Conservation (phyloP, 2,113 vertebrate species). For the Colinus virginianus region DNA sequence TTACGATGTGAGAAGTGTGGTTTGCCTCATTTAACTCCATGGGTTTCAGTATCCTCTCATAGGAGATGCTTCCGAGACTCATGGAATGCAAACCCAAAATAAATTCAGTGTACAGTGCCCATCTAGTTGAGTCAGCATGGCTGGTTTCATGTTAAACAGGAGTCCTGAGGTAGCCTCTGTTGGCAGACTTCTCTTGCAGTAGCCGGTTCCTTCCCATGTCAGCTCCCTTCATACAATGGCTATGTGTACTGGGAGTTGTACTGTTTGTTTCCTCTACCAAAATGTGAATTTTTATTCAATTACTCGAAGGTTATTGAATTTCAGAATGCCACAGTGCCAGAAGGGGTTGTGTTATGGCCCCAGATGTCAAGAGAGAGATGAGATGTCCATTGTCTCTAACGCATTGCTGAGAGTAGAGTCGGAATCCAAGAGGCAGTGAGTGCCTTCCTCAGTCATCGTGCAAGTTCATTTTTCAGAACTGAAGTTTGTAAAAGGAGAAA, state of each 20-base stretch:
- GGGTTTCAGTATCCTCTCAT: background rate
- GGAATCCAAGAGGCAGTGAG: background rate
- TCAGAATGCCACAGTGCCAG: background rate
- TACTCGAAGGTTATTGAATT: background rate
- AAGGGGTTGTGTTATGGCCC: background rate
- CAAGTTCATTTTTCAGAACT: background rate
- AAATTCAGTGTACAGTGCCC: background rate
- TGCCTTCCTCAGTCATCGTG: background rate
- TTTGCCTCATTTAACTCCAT: background rate
- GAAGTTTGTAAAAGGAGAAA: background rate
- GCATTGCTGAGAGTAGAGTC: background rate
- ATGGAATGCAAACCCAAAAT: background rate
- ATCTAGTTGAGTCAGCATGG: background rate
- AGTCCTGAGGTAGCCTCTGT: background rate
- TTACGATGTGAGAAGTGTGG: background rate
- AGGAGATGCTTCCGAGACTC: background rate
- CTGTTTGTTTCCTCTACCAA: background rate
- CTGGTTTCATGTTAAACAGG: background rate
- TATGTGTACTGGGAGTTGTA: background rate
- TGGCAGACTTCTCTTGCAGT: background rate
- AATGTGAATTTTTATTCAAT: background rate
- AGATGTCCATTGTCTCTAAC: background rate
- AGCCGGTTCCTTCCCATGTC: background rate
- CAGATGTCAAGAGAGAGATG: background rate
- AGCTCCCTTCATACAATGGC: background rate